Evolutionary conservation across 2,888 invertebrate genomes (phyloP), one percentile per base, ranked within the genome.

Genomic region (Mantis religiosa): DNA sequence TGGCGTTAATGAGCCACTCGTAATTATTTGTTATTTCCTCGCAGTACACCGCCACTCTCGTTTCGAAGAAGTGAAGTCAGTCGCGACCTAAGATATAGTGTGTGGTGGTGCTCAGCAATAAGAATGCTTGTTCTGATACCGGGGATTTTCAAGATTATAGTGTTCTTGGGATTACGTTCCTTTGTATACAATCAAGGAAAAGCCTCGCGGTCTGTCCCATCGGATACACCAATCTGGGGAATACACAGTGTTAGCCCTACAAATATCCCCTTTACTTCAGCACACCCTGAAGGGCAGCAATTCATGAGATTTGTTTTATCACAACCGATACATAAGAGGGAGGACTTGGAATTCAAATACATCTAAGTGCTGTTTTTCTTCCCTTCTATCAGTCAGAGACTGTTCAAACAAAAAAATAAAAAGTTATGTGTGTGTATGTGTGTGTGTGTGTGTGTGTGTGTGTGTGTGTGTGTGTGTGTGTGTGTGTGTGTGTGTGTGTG

Each of bases 341-440:
- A 34, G 30, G 4, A 71, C 54, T 71, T 71, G 54, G 82, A 82
- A 82, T 82, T 87, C 86, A 82, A 41, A 87, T 82, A 87, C 87
- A 30, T 87, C 82, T 87, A 87, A 87, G 82, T 82, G 87, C 82
- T 87, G 87, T 87, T 87, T 86, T 85, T 87, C 82, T 87, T 81
- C 41, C 34, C 28, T 54, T 84, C 84, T 87, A 30, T 87, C 87
- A 87, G 25, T 34, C 87, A 82, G 30, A 82, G 87, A 87, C 82
- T 87, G 87, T 87, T 87, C 81, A 87, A 54, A 85, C 47, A 15
- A 47, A 85, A n/a, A 85, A 85, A 71, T 71, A 71, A 71, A 71
- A 71, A 71, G 54, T 20, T 71, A 3, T 15, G 4, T 54, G 54
- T 54, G 54, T 20, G 54, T 54, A 4, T 54, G 54, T 30, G 30